A percentile compares a stretch with the other conserved stretches of the same genome.
Evolutionary conservation across 2,888 invertebrate species (phyloP).

Genomic region (Eueremaeus valkanovi): DNA sequence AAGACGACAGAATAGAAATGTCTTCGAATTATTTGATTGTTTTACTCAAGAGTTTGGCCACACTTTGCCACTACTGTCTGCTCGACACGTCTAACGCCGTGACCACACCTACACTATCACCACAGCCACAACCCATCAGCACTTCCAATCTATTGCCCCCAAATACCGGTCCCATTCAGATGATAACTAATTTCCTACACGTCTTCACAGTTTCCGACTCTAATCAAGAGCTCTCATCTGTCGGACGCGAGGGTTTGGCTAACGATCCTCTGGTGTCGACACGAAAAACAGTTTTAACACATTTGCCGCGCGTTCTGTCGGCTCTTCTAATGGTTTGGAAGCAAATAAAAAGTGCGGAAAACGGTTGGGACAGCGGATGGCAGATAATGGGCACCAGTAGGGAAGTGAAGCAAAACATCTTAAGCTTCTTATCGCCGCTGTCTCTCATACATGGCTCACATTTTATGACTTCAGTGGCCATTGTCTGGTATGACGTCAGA

Average conservation of each 20-base stretch:
- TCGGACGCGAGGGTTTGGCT: constrained; percentile 36
- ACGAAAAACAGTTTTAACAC: constrained; percentile 68
- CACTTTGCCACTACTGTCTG: constrained; percentile 73
- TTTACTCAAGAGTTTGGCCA: constrained; percentile 71
- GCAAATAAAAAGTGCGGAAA: constrained; percentile 49
- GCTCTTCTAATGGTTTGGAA: constrained; percentile 76
- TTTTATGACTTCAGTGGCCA: constrained; percentile 74
- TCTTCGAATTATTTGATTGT: constrained; percentile 74
- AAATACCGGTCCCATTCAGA: constrained; percentile 55
- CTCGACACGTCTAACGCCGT: constrained; percentile 57
- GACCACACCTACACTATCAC: constrained; percentile 22
- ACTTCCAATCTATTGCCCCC: constrained; percentile 40
- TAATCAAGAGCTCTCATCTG: constrained; percentile 22
- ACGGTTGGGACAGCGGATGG: constrained; percentile 43
- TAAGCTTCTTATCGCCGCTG: constrained; percentile 77
- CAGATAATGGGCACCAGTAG: constrained; percentile 55
- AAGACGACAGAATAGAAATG: constrained; percentile 41
- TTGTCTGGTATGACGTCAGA: constrained; percentile 71
- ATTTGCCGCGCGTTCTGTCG: constrained; percentile 73
- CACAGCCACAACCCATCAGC: constrained; percentile 2
- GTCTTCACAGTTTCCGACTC: constrained; percentile 66
- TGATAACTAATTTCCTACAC: constrained; percentile 73
- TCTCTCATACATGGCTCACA: constrained; percentile 74
- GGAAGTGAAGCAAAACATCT: constrained; percentile 69
- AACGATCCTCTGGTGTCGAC: constrained; percentile 59